Evolutionary conservation across 2,888 invertebrate species (phyloP), one percentile per base, ranked within the genome.

Genomic region (Eristalis intricaria): DNA sequence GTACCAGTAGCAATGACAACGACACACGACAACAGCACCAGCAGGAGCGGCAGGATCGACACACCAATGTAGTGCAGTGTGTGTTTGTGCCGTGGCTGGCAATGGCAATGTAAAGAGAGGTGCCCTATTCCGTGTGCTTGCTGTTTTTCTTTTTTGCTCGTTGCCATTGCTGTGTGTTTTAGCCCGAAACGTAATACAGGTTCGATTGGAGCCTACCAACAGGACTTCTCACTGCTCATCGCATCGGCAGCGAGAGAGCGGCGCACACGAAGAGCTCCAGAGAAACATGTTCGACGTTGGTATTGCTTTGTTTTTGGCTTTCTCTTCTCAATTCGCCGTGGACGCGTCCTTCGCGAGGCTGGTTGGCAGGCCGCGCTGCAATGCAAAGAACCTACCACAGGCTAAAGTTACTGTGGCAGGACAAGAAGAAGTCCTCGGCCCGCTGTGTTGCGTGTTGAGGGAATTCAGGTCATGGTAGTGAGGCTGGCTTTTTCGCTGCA

Each of bases 381-480:
- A 58, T 75, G 65, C 11, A 74, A 87, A 83, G 86, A 78, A 87
- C 87, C 84, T 87, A 87, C 87, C 87, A 87, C 84, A 84, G 84
- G 79, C 19, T 15, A 65, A 79, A 80, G 76, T 80, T 64, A 79
- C 75, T 87, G 87, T 87, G 75, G 84, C 87, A 87, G 87, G 87
- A 80, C 87, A 84, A 68, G 84, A 79, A 84, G 29, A 50, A 50
- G 50, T 50, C 4, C 26, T 50, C 26, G 64, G 32, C 32, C 56
- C 15, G 64, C 32, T 19, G 50, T 23, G 56, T 11, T 11, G 23
- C 40, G 70, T 56, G 63, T 50, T 78, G 68, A n/a, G 65, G 75
- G 68, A 80, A 87, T 84, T 84, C 71, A 87, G 87, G 87, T 87
- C 87, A 87, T 87, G 87, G 87, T 87, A 87, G 84, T 50, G 60